Evolutionary conservation across 2,797 vertebrate species (phyloP).

Genomic region (Smutsia gigantea): DNA sequence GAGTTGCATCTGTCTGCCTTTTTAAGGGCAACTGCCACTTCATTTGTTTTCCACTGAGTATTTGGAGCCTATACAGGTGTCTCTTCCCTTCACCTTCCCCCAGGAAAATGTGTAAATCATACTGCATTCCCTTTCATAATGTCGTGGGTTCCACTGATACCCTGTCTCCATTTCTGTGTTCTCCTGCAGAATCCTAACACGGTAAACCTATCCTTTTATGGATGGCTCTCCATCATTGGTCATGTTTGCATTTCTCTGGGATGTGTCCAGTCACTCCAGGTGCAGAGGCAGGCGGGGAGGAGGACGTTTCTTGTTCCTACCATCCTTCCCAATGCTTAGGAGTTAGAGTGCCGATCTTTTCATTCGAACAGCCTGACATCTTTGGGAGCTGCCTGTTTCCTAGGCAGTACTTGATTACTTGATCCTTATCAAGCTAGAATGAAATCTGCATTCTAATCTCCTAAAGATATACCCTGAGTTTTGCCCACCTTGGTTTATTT

Average conservation of each 20-base stretch:
- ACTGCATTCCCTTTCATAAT: not conserved
- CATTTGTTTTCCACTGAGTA: not conserved
- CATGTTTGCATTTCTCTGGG: not conserved
- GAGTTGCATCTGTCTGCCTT: not conserved
- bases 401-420: not conserved
- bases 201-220: not conserved
- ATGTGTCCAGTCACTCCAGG: not conserved
- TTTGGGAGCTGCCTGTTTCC: not conserved
- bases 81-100: not conserved
- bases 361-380: not conserved
- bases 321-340: not conserved
- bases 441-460: not conserved
- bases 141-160: not conserved
- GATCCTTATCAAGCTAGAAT: not conserved
- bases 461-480: not conserved
- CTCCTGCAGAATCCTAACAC: not conserved
- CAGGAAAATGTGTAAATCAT: not conserved
- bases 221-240: not conserved
- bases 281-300: rapidly evolving
- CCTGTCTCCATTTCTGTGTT: not conserved
- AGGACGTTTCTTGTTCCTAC: not conserved
- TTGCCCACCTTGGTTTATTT: not conserved
- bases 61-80: not conserved
- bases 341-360: not conserved
- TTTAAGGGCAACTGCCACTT: not conserved